Base-by-base conservation (phyloP, 2,797 vertebrate genomes). In the Siniperca undulata region DNA sequence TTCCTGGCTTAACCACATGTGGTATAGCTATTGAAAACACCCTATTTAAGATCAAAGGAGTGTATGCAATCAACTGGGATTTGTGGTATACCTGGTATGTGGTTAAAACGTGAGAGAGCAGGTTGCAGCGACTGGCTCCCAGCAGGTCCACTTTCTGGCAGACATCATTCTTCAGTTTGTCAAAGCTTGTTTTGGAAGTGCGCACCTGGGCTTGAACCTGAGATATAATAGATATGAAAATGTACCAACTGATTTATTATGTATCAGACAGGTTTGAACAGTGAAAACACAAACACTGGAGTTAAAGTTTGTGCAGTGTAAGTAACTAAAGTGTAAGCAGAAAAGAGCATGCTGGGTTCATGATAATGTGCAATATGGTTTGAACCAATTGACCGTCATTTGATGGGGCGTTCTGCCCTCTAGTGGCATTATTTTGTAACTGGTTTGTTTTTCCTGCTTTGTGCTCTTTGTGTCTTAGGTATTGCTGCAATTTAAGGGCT, bases 71-170 rank as follows among this genome's bases (percentile, higher is more conserved):
- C 53, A 24, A 2, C 14, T 13, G 70, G 22, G 50, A 11, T 53
- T 16, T 36, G 75, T 46, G 72, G 61, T 16, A 0, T 74, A 99
- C 99, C 99, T 99, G 99, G 90, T 99, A 99, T 2, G 96, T 97
- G 78, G 98, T 97, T 82, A 99, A 91, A 70, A 99, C 96, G 60
- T 99, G 97, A 80, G 98, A 99, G 81, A 99, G 96, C 34, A 99
- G 97, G 93, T 99, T 99, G 92, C 99, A 99, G 92, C 99, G 97
- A 88, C 99, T 99, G 0, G 98, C 99, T 88, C 98, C 97, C 82
- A 99, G 94, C 87, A 99, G 96, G 93, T 99, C 99, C 55, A 99
- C 99, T 90, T 99, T 99, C 93, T 99, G 98, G 94, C 99, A 99
- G 40, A 99, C 98, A 12, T 99, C 99, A 74, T 95, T 98, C 95